These are phyloP conservation scores for Agrochola macilenta DNA, from an alignment of 2,888 invertebrate species.

Conservation along the genomic window DNA sequence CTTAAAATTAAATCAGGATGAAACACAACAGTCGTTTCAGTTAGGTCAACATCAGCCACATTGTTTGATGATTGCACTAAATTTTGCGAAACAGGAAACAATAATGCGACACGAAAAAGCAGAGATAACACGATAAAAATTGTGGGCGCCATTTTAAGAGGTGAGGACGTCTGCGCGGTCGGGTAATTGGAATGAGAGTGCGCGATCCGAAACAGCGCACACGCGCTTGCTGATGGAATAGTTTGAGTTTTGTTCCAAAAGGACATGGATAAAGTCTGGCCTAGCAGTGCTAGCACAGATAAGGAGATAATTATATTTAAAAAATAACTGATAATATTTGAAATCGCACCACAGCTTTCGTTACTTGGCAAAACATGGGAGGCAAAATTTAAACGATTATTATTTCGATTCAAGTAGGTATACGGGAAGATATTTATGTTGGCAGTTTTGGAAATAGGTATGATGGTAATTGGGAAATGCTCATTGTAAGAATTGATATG, in stretches of 20 bases:
- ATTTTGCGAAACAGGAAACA: background rate
- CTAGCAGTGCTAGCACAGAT: too few species aligned
- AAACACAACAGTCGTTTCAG: background rate
- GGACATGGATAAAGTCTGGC: too few species aligned
- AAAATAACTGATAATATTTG: too few species aligned
- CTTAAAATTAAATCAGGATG: background rate
- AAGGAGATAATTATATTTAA: too few species aligned
- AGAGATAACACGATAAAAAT: background rate
- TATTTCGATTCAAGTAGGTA: too few species aligned
- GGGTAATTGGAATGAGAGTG: background rate
- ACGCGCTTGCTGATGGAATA: background rate
- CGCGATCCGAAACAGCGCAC: background rate
- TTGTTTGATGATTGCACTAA: background rate
- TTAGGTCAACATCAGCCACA: background rate
- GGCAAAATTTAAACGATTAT: too few species aligned
- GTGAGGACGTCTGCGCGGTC: background rate
- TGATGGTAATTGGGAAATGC: too few species aligned
- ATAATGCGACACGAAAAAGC: background rate
- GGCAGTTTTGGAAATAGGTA: too few species aligned
- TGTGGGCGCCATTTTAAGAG: constrained; percentile 5
- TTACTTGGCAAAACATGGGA: too few species aligned
- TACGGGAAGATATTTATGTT: too few species aligned
- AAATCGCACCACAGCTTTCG: too few species aligned
- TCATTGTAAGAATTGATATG: too few species aligned
- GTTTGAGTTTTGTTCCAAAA: background rate